These are phyloP conservation scores for Oenanthe melanoleuca DNA, from an alignment of 2,113 vertebrate genomes.

Conservation along the genomic window DNA sequence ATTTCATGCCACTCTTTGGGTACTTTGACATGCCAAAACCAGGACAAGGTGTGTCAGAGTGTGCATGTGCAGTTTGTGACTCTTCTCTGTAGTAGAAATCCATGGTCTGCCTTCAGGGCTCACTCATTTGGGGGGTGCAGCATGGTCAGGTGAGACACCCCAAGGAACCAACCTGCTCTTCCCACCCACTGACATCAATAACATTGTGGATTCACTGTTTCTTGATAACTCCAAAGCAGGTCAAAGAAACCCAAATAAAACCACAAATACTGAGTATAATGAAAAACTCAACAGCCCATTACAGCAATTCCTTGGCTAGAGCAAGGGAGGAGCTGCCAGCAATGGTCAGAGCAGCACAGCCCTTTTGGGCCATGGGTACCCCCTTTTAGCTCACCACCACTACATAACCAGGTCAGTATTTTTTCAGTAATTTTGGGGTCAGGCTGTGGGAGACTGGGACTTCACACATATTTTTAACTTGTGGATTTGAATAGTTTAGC, in stretches of 20 bases:
- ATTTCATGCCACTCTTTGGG: background rate
- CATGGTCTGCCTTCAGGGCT: fast-evolving
- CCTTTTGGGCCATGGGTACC: background rate
- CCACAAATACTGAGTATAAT: background rate
- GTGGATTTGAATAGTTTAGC: background rate
- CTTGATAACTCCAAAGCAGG: background rate
- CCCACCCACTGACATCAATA: background rate
- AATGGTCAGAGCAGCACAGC: background rate
- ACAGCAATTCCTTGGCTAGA: background rate
- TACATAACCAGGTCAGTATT: background rate
- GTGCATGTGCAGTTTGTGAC: background rate
- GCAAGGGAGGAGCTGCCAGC: background rate
- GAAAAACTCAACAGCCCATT: background rate
- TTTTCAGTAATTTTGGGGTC: background rate
- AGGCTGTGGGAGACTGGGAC: background rate
- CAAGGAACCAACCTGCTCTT: background rate
- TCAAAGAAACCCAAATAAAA: background rate
- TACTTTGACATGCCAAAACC: background rate
- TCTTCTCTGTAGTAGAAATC: fast-evolving
- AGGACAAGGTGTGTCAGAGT: background rate
- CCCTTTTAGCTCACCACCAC: fast-evolving
- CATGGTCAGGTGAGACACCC: background rate
- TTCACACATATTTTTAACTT: background rate
- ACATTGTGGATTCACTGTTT: background rate
- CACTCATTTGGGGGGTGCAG: background rate